Evolutionary conservation across 2,797 vertebrate genomes (phyloP).

Genomic region (Tenualosa ilisha): DNA sequence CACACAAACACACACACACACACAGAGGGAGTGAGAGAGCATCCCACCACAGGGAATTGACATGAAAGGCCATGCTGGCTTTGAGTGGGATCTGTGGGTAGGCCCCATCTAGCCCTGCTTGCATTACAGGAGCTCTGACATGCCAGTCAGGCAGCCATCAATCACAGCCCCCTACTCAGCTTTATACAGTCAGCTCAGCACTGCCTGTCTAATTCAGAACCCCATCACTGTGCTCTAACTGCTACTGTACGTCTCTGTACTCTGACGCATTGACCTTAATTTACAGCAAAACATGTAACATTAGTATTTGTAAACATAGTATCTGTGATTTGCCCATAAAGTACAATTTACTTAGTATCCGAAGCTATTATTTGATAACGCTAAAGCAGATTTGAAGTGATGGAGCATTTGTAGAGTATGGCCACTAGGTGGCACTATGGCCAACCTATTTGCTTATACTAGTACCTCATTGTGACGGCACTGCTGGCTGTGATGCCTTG

Average conservation of each 20-base stretch:
- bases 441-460: neutral
- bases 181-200: neutral
- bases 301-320: neutral
- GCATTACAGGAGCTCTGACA: neutral
- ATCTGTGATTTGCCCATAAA: no score
- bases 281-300: no score
- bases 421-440: neutral
- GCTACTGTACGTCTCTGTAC: no score
- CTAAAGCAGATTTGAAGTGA: neutral
- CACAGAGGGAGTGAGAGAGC: neutral
- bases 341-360: no score
- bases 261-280: no score
- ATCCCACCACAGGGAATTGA: constrained; percentile 7
- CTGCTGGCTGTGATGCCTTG: neutral
- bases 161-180: neutral
- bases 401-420: neutral
- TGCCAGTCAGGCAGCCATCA: neutral
- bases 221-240: neutral
- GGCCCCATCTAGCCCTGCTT: neutral
- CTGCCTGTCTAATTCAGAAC: neutral
- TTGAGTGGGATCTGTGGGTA: constrained; percentile 4
- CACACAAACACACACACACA: neutral
- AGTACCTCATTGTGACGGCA: neutral
- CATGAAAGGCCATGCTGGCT: neutral
- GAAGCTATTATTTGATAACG: no score